These are phyloP conservation scores for Lophius piscatorius DNA, from an alignment of 2,113 vertebrate species.

Conservation along the genomic window DNA sequence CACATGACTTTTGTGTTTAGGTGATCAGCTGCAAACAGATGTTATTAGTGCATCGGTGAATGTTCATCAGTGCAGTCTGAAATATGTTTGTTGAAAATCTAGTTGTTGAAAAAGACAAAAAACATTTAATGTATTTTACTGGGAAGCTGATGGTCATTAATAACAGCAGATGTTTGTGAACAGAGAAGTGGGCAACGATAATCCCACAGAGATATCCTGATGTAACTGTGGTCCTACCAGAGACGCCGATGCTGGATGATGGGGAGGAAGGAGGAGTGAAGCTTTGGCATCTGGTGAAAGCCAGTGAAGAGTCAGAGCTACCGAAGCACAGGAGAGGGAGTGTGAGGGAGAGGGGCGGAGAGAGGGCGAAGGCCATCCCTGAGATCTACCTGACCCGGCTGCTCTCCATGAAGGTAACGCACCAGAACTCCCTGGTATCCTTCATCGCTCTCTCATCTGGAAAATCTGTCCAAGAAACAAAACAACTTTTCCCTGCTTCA, in stretches of 20 bases:
- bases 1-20: no score
- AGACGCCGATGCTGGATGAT: conserved; percentile 96
- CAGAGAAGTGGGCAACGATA: no score
- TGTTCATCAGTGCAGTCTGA: no score
- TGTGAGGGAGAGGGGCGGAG: conserved; percentile 90
- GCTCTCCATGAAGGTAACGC: conserved; percentile 93
- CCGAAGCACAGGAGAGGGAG: conserved; percentile 93
- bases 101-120: no score
- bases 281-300: conserved; percentile 97
- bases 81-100: no score
- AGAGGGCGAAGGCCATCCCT: conserved; percentile 94
- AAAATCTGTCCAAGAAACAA: no score
- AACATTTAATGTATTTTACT: background rate
- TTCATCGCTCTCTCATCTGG: no score
- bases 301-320: conserved; percentile 92
- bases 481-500: no score
- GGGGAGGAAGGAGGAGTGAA: conserved; percentile 93
- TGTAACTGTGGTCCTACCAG: conserved; percentile 64
- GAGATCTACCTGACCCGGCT: conserved; percentile 97
- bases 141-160: background rate
- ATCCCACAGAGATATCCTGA: no score
- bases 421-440: background rate
- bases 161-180: no score
- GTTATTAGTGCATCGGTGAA: no score
- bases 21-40: no score